Conservation (phyloP, 2,888 invertebrate species). For the Lithophane semibrunnea region DNA sequence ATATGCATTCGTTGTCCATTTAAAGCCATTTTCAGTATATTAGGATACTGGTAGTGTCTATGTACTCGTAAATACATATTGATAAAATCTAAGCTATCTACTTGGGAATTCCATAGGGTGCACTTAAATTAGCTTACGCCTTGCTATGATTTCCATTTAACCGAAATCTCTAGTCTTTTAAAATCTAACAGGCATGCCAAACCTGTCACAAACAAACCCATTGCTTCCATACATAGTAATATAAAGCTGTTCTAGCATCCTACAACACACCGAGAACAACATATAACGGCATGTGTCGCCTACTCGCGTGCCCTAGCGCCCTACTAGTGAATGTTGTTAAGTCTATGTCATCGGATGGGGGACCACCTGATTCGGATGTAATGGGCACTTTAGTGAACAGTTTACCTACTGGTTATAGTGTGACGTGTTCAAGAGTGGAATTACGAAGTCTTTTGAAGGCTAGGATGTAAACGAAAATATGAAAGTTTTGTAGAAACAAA, state of each 20-base stretch:
- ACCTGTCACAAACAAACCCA: slow-evolving; percentile 14
- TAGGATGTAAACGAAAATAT: neutral
- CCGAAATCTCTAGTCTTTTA: neutral
- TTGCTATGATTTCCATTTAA: too few species aligned
- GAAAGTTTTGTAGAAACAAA: too few species aligned
- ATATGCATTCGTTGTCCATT: neutral
- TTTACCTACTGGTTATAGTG: neutral
- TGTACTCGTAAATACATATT: neutral
- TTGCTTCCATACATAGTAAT: slow-evolving; percentile 21
- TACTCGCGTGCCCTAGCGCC: slow-evolving; percentile 43
- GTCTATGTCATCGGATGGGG: slow-evolving; percentile 22
- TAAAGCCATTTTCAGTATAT: neutral
- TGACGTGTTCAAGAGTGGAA: neutral
- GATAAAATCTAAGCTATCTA: neutral
- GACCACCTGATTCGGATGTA: slow-evolving; percentile 12
- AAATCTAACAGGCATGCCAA: slow-evolving; percentile 14
- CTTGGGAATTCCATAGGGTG: neutral
- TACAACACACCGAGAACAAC: slow-evolving; percentile 17
- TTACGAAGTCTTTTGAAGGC: neutral
- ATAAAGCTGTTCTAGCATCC: slow-evolving; percentile 4
- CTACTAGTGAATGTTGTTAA: slow-evolving; percentile 22
- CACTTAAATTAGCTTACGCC: neutral
- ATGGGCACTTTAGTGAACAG: neutral
- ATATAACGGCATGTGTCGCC: slow-evolving; percentile 39
- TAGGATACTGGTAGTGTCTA: neutral